Conservation (phyloP, 2,888 invertebrate species). For the Xylota segnis region DNA sequence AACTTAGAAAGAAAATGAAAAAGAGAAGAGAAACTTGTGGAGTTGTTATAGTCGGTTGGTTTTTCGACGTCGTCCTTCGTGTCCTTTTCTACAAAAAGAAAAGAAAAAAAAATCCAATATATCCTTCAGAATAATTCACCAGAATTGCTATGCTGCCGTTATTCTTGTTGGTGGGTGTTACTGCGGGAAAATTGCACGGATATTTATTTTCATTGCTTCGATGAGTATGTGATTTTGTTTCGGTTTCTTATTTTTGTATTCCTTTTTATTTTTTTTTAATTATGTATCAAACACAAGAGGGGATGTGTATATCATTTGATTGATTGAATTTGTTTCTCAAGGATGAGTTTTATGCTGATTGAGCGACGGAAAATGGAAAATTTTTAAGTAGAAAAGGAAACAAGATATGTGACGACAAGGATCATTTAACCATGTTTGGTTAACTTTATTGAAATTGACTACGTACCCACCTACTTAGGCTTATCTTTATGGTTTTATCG, state of each 20-base stretch:
- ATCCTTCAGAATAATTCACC: conserved; percentile 53
- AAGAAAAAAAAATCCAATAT: conserved; percentile 32
- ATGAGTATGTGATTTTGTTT: conserved; percentile 19
- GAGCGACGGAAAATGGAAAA: background rate
- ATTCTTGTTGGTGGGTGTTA: conserved; percentile 39
- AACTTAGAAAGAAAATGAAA: conserved; percentile 19
- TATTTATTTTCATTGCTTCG: conserved; percentile 53
- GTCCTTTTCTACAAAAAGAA: conserved; percentile 26
- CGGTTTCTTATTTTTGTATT: background rate
- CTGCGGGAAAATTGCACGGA: conserved; percentile 50
- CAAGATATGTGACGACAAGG: background rate
- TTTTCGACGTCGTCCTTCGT: conserved; percentile 28
- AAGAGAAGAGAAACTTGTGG: conserved; percentile 29
- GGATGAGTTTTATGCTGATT: conserved; percentile 16
- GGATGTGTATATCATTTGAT: conserved; percentile 27
- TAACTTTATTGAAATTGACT: too few species aligned
- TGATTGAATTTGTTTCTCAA: conserved; percentile 42
- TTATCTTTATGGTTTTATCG: too few species aligned
- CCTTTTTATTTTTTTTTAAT: conserved; percentile 6
- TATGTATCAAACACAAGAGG: conserved; percentile 22
- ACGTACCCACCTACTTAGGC: background rate
- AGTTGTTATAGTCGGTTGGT: conserved; percentile 41
- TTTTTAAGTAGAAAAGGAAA: conserved; percentile 8
- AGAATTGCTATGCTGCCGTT: conserved; percentile 34
- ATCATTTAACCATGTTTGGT: background rate